Conservation (phyloP, 2,113 vertebrate species). For the Corythornis vintsioides region DNA sequence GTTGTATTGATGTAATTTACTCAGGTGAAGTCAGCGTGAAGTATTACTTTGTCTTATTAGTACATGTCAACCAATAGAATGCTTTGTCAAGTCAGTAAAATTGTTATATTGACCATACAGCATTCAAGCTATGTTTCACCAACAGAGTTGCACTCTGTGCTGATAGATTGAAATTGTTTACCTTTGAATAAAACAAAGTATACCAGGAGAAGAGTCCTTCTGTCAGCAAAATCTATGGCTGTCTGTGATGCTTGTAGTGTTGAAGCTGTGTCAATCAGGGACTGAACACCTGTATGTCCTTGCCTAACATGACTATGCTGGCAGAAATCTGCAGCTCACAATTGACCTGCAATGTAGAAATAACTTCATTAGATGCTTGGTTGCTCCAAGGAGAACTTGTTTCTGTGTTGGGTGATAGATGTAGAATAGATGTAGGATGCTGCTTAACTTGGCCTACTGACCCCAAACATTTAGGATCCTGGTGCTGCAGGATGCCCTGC, state of each 20-base stretch:
- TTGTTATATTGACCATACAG: not conserved
- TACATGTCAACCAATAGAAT: not conserved
- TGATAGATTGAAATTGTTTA: not conserved
- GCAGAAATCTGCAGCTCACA: not conserved
- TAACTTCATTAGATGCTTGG: not conserved
- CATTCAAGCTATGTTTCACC: not conserved
- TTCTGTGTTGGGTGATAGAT: not conserved
- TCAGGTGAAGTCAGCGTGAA: not conserved
- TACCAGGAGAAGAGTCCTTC: not conserved
- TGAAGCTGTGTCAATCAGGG: not conserved
- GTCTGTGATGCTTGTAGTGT: not conserved
- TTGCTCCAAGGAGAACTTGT: not conserved
- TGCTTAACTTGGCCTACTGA: not conserved
- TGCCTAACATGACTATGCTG: not conserved
- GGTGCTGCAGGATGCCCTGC: not conserved
- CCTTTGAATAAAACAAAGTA: not conserved
- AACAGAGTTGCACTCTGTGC: not conserved
- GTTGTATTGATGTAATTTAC: not conserved
- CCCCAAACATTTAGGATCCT: not conserved
- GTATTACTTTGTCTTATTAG: not conserved
- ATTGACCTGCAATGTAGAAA: not conserved
- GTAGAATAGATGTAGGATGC: not conserved
- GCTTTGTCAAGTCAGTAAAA: not conserved
- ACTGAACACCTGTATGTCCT: not conserved
- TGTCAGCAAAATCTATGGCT: not conserved